These are phyloP conservation scores for Drosophila testacea DNA, from an alignment of 2,888 invertebrate genomes.

Conservation along the genomic window DNA sequence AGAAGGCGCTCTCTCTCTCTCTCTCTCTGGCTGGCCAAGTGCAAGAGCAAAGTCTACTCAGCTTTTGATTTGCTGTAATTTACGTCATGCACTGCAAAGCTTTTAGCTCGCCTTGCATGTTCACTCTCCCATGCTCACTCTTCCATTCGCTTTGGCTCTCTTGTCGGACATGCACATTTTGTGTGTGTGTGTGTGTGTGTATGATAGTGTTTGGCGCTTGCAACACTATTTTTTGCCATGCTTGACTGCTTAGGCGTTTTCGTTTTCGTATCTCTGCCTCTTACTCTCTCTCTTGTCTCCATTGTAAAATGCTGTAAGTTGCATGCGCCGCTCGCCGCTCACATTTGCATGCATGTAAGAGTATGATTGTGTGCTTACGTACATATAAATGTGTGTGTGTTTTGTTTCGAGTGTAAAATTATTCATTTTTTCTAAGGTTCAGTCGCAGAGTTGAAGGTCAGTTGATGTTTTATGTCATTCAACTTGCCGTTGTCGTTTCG, in stretches of 20 bases:
- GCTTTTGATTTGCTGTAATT: constrained; percentile 48
- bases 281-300: constrained; percentile 27
- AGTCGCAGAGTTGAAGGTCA: constrained; percentile 85
- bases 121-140: constrained; percentile 11
- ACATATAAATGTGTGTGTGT: constrained; percentile 17
- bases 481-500: constrained; percentile 78
- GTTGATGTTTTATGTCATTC: constrained; percentile 85
- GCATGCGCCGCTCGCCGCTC: constrained; percentile 64
- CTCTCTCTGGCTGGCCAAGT: constrained; percentile 69
- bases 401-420: constrained; percentile 80
- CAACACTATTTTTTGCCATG: constrained; percentile 48
- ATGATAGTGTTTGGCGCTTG: constrained; percentile 36
- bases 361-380: constrained; percentile 13
- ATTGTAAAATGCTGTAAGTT: constrained; percentile 70
- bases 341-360: constrained; percentile 63
- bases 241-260: constrained; percentile 46
- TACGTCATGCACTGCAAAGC: constrained; percentile 56
- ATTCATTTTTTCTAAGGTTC: constrained; percentile 85
- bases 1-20: constrained; percentile 1
- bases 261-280: constrained; percentile 28
- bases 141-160: constrained; percentile 9
- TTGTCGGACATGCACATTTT: constrained; percentile 21
- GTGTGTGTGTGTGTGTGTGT: constrained; percentile 11
- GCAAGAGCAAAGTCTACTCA: constrained; percentile 69
- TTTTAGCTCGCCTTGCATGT: constrained; percentile 23